These are phyloP conservation scores for Drosophila persimilis DNA, from an alignment of 1,140 invertebrate genomes.

Conservation along the genomic window DNA sequence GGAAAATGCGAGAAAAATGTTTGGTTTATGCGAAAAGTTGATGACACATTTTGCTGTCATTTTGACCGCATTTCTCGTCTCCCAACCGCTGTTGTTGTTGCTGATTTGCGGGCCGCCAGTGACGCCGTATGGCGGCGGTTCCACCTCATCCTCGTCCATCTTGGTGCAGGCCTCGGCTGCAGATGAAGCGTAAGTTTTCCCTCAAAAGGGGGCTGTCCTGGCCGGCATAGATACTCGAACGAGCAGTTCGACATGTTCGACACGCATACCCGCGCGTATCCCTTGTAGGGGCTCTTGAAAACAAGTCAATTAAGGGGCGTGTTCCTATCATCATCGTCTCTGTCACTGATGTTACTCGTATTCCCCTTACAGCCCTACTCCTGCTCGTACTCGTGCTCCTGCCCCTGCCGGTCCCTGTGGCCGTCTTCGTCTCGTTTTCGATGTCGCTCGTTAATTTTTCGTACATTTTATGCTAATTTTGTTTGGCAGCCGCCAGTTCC, in stretches of 20 bases:
- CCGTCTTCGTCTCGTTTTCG: constrained; percentile 41
- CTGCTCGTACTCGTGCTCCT: too few species aligned
- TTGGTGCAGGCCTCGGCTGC: constrained; percentile 74
- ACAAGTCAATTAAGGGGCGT: constrained; percentile 69
- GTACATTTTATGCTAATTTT: constrained; percentile 78
- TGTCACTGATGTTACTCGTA: constrained; percentile 7
- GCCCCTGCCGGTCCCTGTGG: not conserved
- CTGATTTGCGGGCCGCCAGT: constrained; percentile 64
- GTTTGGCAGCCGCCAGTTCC: constrained; percentile 51
- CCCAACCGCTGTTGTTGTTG: constrained; percentile 70
- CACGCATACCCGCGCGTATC: not conserved
- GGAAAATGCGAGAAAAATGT: constrained; percentile 83
- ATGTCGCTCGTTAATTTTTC: constrained; percentile 72
- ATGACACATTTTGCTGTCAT: constrained; percentile 83
- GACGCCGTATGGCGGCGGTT: constrained; percentile 50
- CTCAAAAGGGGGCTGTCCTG: not conserved
- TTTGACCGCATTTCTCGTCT: constrained; percentile 81
- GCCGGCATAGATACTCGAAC: constrained; percentile 20
- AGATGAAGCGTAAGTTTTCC: constrained; percentile 79
- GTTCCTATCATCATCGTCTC: constrained; percentile 35
- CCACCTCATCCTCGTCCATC: constrained; percentile 34
- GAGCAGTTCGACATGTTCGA: constrained; percentile 12
- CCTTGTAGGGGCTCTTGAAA: constrained; percentile 29
- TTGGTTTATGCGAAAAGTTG: constrained; percentile 82
- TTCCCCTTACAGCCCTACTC: too few species aligned